phyloP scores from a whole-genome alignment of 2,888 invertebrate genomes.

The Dromius quadrimaculatus region DNA sequence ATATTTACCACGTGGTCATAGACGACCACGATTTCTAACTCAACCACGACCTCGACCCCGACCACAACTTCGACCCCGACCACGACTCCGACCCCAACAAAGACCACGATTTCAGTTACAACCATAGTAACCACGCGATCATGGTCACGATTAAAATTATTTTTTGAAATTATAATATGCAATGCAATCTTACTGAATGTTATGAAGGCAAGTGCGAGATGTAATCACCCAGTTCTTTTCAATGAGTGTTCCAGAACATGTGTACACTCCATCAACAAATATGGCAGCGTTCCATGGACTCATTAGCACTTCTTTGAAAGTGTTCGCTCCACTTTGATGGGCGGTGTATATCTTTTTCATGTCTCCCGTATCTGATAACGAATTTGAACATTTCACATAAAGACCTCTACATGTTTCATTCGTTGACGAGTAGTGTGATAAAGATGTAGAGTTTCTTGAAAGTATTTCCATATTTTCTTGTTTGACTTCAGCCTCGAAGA shows the following conservation, averaged over 20 bases:
- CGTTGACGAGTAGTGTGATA: constrained; percentile 17
- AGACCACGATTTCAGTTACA: too few species aligned
- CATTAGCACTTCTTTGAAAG: constrained; percentile 63
- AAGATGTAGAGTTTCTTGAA: constrained; percentile 12
- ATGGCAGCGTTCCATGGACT: constrained; percentile 84
- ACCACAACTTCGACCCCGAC: too few species aligned
- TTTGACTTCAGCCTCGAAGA: constrained; percentile 20
- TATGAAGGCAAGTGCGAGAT: constrained; percentile 67
- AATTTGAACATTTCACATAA: constrained; percentile 70
- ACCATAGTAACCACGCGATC: too few species aligned
- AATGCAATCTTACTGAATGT: constrained; percentile 66
- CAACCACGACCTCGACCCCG: too few species aligned
- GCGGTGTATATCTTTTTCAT: constrained; percentile 53
- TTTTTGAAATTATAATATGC: too few species aligned
- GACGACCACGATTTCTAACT: too few species aligned
- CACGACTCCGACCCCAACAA: too few species aligned
- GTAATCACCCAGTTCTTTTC: constrained; percentile 76
- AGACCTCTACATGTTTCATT: constrained; percentile 68
- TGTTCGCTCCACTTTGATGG: constrained; percentile 59
- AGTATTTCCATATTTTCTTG: constrained; percentile 26
- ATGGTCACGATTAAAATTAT: too few species aligned
- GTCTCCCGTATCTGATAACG: constrained; percentile 63
- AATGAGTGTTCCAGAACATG: constrained; percentile 78
- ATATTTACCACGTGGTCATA: too few species aligned
- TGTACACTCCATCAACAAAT: constrained; percentile 77